A percentile compares a stretch with the other conserved stretches of the same genome.
Conservation (phyloP, 2,113 vertebrate genomes). For the Indri indri region DNA sequence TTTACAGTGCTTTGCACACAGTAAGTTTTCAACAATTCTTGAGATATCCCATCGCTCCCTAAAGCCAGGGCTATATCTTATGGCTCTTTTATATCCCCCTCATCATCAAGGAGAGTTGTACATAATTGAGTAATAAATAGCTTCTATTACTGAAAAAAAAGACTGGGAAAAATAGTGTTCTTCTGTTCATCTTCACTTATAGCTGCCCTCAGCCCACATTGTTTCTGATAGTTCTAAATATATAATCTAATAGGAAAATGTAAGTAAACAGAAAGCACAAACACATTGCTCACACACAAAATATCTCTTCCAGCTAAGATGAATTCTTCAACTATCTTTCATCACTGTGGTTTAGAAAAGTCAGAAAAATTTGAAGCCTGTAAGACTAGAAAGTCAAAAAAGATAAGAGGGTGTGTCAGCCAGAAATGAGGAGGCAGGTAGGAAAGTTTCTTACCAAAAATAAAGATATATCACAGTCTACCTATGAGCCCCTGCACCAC, state of each 20-base stretch:
- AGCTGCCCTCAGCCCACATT: neutral
- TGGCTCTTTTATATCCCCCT: neutral
- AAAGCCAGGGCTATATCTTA: neutral
- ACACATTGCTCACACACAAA: neutral
- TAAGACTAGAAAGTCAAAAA: neutral
- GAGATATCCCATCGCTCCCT: neutral
- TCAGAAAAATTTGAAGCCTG: neutral
- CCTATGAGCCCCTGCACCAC: accelerated
- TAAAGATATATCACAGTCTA: neutral
- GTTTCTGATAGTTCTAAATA: neutral
- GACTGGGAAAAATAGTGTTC: neutral
- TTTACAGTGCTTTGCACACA: neutral
- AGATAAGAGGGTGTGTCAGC: neutral
- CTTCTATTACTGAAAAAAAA: neutral
- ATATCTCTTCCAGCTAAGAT: neutral
- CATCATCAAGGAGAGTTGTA: neutral
- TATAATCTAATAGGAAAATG: neutral
- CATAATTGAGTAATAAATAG: neutral
- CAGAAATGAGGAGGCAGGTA: neutral
- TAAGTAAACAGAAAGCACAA: neutral
- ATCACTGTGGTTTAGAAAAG: neutral
- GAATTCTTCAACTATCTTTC: neutral
- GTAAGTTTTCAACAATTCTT: neutral
- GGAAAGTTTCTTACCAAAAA: neutral
- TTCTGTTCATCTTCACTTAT: neutral